Evolutionary conservation across 2,888 invertebrate species (phyloP), one percentile per base, ranked within the genome.

Genomic region (Cryptus viduatorius): DNA sequence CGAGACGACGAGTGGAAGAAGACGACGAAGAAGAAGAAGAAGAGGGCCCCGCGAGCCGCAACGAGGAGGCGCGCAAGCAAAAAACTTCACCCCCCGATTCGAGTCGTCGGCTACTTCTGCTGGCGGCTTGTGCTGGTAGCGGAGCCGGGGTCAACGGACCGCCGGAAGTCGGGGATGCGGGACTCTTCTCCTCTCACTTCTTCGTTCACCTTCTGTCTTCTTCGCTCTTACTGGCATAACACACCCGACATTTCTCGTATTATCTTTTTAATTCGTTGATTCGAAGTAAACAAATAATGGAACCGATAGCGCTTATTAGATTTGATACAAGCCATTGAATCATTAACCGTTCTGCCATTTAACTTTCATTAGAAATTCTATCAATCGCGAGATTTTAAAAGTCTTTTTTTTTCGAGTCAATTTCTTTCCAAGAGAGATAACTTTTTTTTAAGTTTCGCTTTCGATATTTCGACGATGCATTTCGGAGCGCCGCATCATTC

Each of bases 111-210:
- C 84, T 84, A 79, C 84, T 84, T 79, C 82, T 82, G 81, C 79
- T 78, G 78, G 72, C 71, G 78, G 73, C 65, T 53, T 61, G 50
- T 84, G 86, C 72, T 84, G 80, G 85, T 78, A 78, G 87, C 86
- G 82, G 82, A 84, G 83, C 82, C 90, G 92, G 90, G 93, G 92
- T 93, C 93, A 92, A 92, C 89, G 93, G 89, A 92, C 93, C 91
- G 89, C 92, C 92, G 92, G 92, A 92, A 93, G 92, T 92, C 90
- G 90, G 88, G 89, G 89, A 89, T 89, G 90, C 89, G 78, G 71
- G 78, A 72, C 79, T 71, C 76, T 84, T 61, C 82, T 69, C 80
- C 87, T 79, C 86, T 68, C 73, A 59, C 78, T 61, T 48, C 69
- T 65, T 53, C 84, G 61, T 82, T 82, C 69, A 71, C 76, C 77